Base-by-base conservation (phyloP, 2,888 invertebrate species). In the Gortyna flavago region DNA sequence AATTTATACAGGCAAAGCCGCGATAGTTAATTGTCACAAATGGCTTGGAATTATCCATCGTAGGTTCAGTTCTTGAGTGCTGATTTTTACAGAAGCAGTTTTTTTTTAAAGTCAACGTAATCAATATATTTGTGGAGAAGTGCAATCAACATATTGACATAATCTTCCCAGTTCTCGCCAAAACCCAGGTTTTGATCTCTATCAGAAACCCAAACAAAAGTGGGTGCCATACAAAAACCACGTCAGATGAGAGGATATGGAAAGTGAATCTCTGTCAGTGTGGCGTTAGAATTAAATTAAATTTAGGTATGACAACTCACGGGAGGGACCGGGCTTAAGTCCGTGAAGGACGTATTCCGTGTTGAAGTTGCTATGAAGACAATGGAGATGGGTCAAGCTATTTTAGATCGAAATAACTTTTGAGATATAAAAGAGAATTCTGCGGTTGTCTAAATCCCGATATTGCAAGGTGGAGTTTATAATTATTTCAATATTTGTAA, bases 281-380 rank as follows among this genome's bases (percentile, higher is more conserved):
- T 32, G 87, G 85, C 80, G 77, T 83, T 69, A 79, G 85, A 89
- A 88, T 87, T 90, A 91, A 93, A 94, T 93, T 93, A 92, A 93
- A 94, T 94, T 94, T 93, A 38, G 66, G 66, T 65, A 89, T 88
- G 83, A 81, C 89, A 86, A 86, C 90, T 91, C 91, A 92, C 91
- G 87, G 87, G 83, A 84, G 90, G 90, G 89, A 87, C 81, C 76
- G 8, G 90, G 89, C 88, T 91, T 91, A 91, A 85, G 88, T 83
- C 87, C 86, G 75, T 72, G 59, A 11, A 57, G 76, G n/a, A 13
- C 9, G 16, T 83, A 91, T 91, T 92, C 90, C 92, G 90, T 93
- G 81, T 89, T 51, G 13, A 0, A 9, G 32, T 68, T 54, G 59
- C 51, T 32, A 64, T 72, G 9, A 48, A 18, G 7, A 32, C 35